Base-by-base conservation (phyloP, 1,140 invertebrate species). In the Nephotettix cincticeps region DNA sequence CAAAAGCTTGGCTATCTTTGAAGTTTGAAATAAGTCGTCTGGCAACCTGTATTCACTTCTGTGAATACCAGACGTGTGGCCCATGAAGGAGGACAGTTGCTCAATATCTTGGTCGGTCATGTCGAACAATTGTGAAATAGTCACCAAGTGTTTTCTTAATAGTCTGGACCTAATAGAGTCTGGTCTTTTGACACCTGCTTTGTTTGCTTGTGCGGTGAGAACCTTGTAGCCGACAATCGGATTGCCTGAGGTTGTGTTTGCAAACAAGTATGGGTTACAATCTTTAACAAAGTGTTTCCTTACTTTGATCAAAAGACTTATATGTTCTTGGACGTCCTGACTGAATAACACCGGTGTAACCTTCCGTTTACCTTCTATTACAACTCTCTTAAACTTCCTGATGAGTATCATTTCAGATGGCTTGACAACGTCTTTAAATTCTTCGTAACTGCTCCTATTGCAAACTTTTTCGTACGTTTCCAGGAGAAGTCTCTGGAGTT, bases 1-100 rank as follows among this genome's bases (percentile, higher is more conserved):
- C 9, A 81, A 72, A 11, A 80, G 70, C 72, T 81, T 80, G 1
- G 79, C 76, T 67, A 79, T 75, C 72, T 77, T 79, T 27, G 76
- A 74, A 1, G 76, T 76, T 71, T 77, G 76, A 47, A 74, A 76
- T 6, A 78, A 30, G 72, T 78, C 76, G 69, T 78, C 71, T n/a
- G 77, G 77, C 43, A 78, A 63, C 67, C 78, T 67, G 69, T 75
- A 76, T 6, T 32, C 54, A 14, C 70, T 30, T 36, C 64, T 73
- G 58, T 75, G 74, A 6, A 74, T 70, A 13, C 69, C 56, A 40
- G 51, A 4, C 14, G 61, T 72, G 32, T 76, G 74, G 14, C 75
- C 75, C 75, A 76, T 77, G 69, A 77, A 76, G 1, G 54, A 72
- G 14, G 72, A 70, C 25, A 77, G 40, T 47, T 77, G 74, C 19